Conservation (phyloP, 2,113 vertebrate genomes). For the Melierax canorus region DNA sequence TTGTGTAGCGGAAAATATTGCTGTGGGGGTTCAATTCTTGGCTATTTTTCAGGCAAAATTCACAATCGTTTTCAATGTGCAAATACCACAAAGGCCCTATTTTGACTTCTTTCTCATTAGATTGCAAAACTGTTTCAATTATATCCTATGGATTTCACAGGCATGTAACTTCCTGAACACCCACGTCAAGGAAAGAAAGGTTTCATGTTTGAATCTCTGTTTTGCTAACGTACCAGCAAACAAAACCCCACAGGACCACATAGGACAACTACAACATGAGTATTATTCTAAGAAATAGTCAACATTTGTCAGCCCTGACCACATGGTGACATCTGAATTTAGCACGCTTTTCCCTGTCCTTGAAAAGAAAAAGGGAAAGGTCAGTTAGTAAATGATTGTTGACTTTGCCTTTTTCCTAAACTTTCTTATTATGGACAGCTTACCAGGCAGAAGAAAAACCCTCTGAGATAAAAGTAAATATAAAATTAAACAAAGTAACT, state of each 20-base stretch:
- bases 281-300: conserved; percentile 27
- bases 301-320: background rate
- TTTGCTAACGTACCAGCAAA: conserved; percentile 26
- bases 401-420: background rate
- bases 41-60: conserved; percentile 35
- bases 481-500: background rate
- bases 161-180: conserved; percentile 31
- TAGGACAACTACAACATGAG: background rate
- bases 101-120: conserved; percentile 27
- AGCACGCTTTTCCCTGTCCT: background rate
- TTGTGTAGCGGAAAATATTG: background rate
- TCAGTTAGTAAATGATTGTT: background rate
- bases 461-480: background rate
- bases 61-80: conserved; percentile 6
- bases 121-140: conserved; percentile 44
- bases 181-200: background rate
- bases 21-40: background rate
- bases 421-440: background rate
- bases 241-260: background rate
- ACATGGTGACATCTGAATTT: conserved; percentile 15
- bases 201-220: background rate
- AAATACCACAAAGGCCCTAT: conserved; percentile 12
- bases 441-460: background rate
- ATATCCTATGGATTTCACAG: conserved; percentile 44
- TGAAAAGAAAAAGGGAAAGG: background rate